A percentile compares a stretch with the other conserved stretches of the same genome.
Conservation (phyloP, 1,140 invertebrate species). For the Paramacrobiotus metropolitanus region DNA sequence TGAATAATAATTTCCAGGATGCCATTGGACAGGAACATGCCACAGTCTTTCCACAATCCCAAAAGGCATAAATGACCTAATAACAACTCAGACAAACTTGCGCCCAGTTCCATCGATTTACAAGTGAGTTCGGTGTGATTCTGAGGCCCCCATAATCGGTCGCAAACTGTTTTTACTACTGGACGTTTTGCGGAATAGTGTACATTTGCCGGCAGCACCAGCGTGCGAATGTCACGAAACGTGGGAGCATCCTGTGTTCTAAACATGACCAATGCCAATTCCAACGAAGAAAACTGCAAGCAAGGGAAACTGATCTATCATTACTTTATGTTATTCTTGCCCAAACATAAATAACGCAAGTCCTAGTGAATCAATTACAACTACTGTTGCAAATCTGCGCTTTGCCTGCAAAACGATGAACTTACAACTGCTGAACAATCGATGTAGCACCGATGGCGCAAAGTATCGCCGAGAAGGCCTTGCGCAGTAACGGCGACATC, state of each 20-base stretch:
- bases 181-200: not conserved
- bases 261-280: not conserved
- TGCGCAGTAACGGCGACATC: no score
- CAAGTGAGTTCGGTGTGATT: not conserved
- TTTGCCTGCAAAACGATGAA: no score
- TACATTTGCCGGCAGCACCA: not conserved
- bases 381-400: no score
- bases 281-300: not conserved
- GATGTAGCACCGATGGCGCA: no score
- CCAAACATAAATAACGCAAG: no score
- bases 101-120: not conserved
- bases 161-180: not conserved
- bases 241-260: not conserved
- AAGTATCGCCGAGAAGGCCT: no score
- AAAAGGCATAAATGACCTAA: not conserved
- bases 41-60: not conserved
- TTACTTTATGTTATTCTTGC: no score
- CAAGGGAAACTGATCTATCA: no score
- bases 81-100: not conserved
- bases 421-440: no score
- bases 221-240: not conserved
- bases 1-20: not conserved
- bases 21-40: not conserved
- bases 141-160: not conserved
- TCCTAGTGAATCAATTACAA: no score